Conservation (phyloP, 2,797 vertebrate genomes). For the Micromesistius poutassou region DNA sequence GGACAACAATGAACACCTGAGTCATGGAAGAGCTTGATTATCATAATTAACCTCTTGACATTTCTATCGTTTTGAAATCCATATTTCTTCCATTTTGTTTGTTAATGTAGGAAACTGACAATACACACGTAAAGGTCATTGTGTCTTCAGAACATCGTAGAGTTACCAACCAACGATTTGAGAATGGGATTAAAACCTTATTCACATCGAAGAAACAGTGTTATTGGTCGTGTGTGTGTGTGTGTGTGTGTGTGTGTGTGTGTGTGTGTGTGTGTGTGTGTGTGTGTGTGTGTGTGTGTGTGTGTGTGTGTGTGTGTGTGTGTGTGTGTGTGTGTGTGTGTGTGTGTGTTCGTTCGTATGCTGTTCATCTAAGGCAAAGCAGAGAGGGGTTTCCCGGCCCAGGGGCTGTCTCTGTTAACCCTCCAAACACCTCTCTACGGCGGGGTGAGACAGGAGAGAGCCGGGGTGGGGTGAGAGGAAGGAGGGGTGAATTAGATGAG, state of each 20-base stretch:
- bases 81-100: not conserved
- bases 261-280: not conserved
- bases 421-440: slow-evolving; percentile 22
- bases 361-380: not conserved
- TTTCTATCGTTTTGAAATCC: not conserved
- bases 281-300: slow-evolving; percentile 11
- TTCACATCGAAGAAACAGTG: not conserved
- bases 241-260: not conserved
- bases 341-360: not conserved
- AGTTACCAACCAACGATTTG: not conserved
- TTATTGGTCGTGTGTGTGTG: not conserved
- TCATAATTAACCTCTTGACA: not conserved
- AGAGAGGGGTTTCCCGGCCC: slow-evolving; percentile 31
- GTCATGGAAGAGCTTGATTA: not conserved
- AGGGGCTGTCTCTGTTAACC: slow-evolving; percentile 46
- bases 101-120: not conserved
- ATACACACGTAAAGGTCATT: not conserved
- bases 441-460: not conserved
- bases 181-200: not conserved
- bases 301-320: slow-evolving; percentile 11
- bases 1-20: not conserved
- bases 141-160: not conserved
- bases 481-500: slow-evolving; percentile 14
- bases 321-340: slow-evolving; percentile 4
- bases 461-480: not conserved